phyloP scores from a whole-genome alignment of 1,140 invertebrate species.

The Rhagoletis zephyria region DNA sequence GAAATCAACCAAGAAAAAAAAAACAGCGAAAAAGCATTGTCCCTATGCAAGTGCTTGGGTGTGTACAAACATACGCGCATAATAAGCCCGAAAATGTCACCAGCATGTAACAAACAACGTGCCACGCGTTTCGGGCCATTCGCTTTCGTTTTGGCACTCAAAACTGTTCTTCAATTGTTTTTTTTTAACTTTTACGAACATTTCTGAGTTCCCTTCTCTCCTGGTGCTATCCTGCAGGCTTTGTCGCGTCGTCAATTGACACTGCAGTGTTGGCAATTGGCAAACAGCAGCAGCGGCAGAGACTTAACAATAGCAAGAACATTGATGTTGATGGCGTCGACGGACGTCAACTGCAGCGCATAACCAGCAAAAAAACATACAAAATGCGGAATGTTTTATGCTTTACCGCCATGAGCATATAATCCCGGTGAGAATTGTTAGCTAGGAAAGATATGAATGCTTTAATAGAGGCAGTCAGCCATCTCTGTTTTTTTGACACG shows the following conservation, averaged over 20 bases:
- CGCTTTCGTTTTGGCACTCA: constrained; percentile 4
- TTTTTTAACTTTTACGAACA: neutral
- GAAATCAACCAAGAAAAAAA: too few species aligned
- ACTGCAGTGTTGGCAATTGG: constrained; percentile 33
- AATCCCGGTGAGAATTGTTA: neutral
- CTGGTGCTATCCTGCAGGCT: neutral
- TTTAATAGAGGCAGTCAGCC: too few species aligned
- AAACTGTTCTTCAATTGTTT: neutral
- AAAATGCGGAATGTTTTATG: neutral
- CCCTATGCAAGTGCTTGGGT: too few species aligned
- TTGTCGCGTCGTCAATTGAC: constrained; percentile 19
- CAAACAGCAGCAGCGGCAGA: constrained; percentile 13
- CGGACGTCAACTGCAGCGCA: neutral
- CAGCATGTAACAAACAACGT: constrained; percentile 12
- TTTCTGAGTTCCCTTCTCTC: neutral
- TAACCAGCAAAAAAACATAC: neutral
- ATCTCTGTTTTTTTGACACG: too few species aligned
- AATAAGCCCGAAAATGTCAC: constrained; percentile 12
- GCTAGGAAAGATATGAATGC: neutral
- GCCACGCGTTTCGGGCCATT: constrained; percentile 20
- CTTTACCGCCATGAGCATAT: neutral
- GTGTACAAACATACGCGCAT: neutral
- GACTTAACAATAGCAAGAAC: neutral
- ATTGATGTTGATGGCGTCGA: constrained; percentile 7
- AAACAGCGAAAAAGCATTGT: too few species aligned